Conservation (phyloP, 2,888 invertebrate species). For the Drosophila vallismaia region DNA sequence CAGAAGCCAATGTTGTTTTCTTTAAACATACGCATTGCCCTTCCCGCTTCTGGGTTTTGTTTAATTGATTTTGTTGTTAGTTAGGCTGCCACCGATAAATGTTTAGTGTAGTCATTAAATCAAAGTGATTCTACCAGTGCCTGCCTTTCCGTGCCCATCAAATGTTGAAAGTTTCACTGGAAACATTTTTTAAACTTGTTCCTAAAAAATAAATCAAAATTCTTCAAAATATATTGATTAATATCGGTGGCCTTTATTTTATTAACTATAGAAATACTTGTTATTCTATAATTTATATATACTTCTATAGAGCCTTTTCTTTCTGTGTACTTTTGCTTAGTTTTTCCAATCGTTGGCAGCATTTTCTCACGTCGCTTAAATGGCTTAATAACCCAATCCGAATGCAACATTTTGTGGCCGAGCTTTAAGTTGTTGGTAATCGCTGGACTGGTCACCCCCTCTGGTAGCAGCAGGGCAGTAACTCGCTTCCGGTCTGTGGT, state of each 20-base stretch:
- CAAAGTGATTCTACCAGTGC: slow-evolving; percentile 14
- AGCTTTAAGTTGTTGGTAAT: slow-evolving; percentile 72
- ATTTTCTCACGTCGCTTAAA: slow-evolving; percentile 78
- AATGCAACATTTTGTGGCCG: slow-evolving; percentile 70
- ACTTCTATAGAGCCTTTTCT: slow-evolving; percentile 1
- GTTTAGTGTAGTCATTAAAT: slow-evolving; percentile 61
- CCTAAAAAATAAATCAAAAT: not conserved
- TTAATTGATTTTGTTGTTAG: slow-evolving; percentile 76
- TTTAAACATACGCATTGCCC: slow-evolving; percentile 11
- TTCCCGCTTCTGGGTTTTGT: slow-evolving; percentile 52
- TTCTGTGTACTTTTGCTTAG: slow-evolving; percentile 44
- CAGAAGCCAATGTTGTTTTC: slow-evolving; percentile 29
- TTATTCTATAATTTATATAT: not conserved
- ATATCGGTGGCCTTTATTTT: not conserved
- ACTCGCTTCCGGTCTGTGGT: slow-evolving; percentile 73
- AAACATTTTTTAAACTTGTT: not conserved
- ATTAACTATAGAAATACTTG: too few relatives aligned
- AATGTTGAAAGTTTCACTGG: slow-evolving; percentile 20
- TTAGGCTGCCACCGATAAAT: slow-evolving; percentile 40
- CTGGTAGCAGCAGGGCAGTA: slow-evolving; percentile 10
- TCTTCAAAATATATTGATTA: not conserved
- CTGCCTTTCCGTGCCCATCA: slow-evolving; percentile 7
- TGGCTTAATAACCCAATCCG: slow-evolving; percentile 75
- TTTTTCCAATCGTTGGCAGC: slow-evolving; percentile 55
- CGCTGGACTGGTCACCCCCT: slow-evolving; percentile 17